These are phyloP conservation scores for Thamnophis sirtalis DNA, from an alignment of 2,113 vertebrate genomes.

Conservation along the genomic window DNA sequence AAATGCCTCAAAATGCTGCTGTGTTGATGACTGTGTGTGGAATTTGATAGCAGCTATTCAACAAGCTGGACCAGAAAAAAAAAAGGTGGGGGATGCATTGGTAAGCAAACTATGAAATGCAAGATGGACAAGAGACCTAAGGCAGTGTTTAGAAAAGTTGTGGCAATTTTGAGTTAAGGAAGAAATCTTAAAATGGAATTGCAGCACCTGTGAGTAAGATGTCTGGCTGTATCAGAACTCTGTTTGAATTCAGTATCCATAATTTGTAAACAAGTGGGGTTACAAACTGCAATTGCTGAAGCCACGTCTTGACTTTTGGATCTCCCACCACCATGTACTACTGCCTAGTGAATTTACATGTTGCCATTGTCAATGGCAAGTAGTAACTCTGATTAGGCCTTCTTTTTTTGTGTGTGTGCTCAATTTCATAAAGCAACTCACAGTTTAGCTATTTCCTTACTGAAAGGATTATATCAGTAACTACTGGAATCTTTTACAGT, in stretches of 20 bases:
- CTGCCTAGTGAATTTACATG: background rate
- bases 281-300: background rate
- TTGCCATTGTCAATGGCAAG: background rate
- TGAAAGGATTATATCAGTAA: background rate
- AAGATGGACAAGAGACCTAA: background rate
- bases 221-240: background rate
- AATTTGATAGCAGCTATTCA: background rate
- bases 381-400: too few species aligned
- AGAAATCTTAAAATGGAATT: background rate
- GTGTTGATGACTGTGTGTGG: background rate
- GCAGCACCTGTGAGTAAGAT: background rate
- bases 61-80: background rate
- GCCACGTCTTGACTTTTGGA: background rate
- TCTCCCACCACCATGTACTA: background rate
- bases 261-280: background rate
- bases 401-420: background rate
- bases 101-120: background rate
- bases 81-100: background rate
- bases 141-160: background rate
- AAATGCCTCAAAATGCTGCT: background rate
- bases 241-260: background rate
- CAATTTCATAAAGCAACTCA: background rate
- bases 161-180: background rate
- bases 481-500: background rate
- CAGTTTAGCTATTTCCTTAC: background rate